Conservation (phyloP, 2,113 vertebrate species). For the Ivindomyrus marchei region DNA sequence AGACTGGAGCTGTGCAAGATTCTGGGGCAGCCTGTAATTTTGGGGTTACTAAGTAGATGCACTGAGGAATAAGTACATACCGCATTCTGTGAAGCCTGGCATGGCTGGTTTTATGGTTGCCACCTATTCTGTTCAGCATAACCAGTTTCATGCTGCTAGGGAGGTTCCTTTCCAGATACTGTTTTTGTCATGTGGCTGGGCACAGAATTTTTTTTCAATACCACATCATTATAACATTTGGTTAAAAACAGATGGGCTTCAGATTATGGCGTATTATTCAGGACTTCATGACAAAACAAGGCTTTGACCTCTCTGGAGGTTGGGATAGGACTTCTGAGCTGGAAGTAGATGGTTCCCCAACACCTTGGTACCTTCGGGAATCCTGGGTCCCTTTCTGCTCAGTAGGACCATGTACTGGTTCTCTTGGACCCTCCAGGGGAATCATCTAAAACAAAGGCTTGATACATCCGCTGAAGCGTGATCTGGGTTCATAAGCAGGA, state of each 20-base stretch:
- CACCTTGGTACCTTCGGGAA: neutral
- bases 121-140: constrained; percentile 12
- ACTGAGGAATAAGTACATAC: neutral
- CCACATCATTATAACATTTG: constrained; percentile 14
- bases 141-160: neutral
- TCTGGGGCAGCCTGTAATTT: neutral
- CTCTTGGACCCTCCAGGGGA: neutral
- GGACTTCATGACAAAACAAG: neutral
- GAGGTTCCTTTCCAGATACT: neutral
- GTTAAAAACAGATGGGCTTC: constrained; percentile 15
- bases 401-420: neutral
- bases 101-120: constrained; percentile 11
- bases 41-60: constrained; percentile 1
- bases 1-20: neutral
- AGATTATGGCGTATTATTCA: neutral
- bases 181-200: constrained; percentile 1
- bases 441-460: neutral
- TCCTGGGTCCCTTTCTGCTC: neutral
- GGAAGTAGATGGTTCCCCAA: neutral
- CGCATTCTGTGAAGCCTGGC: neutral
- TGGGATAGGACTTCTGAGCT: neutral
- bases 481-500: neutral
- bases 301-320: neutral
- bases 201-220: neutral
- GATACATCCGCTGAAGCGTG: neutral